Evolutionary conservation across 92 coral and sea anemone genomes (phyloP).

Genomic region (Diadumene lineata): DNA sequence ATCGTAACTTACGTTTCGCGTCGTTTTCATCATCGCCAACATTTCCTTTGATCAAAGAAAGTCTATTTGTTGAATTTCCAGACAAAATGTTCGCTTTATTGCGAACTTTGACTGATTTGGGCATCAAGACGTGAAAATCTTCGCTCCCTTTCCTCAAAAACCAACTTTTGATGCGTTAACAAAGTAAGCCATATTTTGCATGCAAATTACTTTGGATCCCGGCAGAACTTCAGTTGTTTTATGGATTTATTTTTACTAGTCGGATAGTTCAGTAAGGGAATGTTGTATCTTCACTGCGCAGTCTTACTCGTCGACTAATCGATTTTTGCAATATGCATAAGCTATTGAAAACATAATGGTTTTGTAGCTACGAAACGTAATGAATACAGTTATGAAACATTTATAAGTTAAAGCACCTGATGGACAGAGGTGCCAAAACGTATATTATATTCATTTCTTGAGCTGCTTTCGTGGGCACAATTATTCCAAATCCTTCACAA

Average conservation of each 20-base stretch:
- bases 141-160: background rate
- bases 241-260: too few species aligned
- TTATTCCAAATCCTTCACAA: background rate
- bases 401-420: background rate
- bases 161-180: too few species aligned
- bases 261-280: too few species aligned
- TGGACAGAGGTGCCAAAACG: background rate
- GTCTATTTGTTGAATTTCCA: background rate
- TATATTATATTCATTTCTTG: background rate
- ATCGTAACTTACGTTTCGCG: background rate
- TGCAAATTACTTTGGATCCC: too few species aligned
- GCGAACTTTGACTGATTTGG: constrained; percentile 11
- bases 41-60: background rate
- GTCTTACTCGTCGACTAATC: background rate
- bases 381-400: background rate
- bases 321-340: background rate
- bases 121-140: background rate
- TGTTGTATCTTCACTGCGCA: too few species aligned
- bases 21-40: background rate
- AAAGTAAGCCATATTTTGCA: too few species aligned
- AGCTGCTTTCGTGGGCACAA: background rate
- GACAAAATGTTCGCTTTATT: background rate
- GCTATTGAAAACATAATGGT: background rate
- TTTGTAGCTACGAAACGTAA: background rate
- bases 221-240: too few species aligned